phyloP scores from a whole-genome alignment of 1,140 invertebrate species.

The Drosophila nannoptera region DNA sequence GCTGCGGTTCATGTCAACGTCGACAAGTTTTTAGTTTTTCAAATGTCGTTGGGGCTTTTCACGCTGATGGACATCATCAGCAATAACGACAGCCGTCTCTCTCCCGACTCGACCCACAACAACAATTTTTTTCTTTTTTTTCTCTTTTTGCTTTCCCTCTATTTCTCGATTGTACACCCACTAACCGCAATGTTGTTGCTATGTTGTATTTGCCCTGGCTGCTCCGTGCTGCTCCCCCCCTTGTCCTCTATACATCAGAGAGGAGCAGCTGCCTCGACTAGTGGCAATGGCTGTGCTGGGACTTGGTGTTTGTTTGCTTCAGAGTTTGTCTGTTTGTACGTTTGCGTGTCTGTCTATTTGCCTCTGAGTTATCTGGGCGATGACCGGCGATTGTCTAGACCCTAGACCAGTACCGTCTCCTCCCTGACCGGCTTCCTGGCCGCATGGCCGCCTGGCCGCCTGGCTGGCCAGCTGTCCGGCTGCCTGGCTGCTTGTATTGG shows the following conservation, averaged over 20 bases:
- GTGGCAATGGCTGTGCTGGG: conserved; percentile 59
- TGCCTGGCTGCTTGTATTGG: conserved; percentile 31
- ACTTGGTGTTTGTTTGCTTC: conserved; percentile 30
- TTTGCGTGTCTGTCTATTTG: conserved; percentile 38
- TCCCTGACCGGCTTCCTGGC: conserved; percentile 2
- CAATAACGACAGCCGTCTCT: conserved; percentile 13
- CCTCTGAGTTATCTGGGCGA: conserved; percentile 51
- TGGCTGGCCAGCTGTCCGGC: conserved; percentile 14
- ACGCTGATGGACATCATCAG: conserved; percentile 66
- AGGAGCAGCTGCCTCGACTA: conserved; percentile 36
- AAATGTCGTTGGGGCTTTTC: conserved; percentile 73
- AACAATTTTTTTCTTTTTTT: conserved; percentile 3
- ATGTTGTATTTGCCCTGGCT: conserved; percentile 23
- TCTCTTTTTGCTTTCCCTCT: background rate
- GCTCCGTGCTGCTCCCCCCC: background rate
- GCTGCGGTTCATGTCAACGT: conserved; percentile 53
- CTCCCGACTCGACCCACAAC: background rate
- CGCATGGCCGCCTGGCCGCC: conserved; percentile 3
- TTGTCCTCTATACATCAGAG: background rate
- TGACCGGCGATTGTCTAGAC: conserved; percentile 57
- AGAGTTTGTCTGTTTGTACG: conserved; percentile 34
- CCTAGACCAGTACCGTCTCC: background rate
- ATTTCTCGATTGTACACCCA: conserved; percentile 18
- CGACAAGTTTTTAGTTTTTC: conserved; percentile 69
- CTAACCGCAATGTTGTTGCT: conserved; percentile 43